Percentiles rank a stretch among this genome's conserved stretches.
Conservation (phyloP, 2,888 invertebrate species). For the Danaus chrysippus region DNA sequence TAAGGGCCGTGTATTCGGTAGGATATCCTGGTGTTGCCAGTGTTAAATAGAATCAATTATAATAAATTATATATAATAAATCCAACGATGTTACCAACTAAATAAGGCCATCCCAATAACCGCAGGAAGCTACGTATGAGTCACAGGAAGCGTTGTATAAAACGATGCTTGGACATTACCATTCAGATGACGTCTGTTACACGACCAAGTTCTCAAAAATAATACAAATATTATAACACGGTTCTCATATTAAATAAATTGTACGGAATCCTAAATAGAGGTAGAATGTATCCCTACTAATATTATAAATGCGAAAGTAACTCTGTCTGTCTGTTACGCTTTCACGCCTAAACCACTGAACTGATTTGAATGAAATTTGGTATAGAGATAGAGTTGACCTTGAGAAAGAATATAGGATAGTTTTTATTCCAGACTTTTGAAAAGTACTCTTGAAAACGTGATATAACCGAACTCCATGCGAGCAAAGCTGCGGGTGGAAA, state of each 20-base stretch:
- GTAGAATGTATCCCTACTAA: no score
- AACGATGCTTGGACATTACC: conserved; percentile 24
- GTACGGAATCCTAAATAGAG: background rate
- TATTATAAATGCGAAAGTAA: no score
- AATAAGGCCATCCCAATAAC: conserved; percentile 27
- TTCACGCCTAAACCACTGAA: no score
- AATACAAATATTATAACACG: conserved; percentile 15
- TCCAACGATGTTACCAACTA: conserved; percentile 24
- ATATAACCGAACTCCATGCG: no score
- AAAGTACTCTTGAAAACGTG: no score
- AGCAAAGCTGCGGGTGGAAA: no score
- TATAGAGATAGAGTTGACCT: no score
- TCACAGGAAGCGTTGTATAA: conserved; percentile 31
- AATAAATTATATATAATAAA: conserved; percentile 15
- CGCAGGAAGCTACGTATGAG: conserved; percentile 31
- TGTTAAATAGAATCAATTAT: conserved; percentile 7
- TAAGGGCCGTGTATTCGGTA: background rate
- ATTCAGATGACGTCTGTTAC: conserved; percentile 26
- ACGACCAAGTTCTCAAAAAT: conserved; percentile 25
- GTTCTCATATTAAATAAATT: background rate
- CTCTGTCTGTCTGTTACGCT: no score
- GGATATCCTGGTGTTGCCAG: background rate
- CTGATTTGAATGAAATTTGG: no score
- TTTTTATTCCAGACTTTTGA: no score
- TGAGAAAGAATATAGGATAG: no score